Evolutionary conservation across 2,113 vertebrate species (phyloP), one percentile per base, ranked within the genome.

Genomic region (Rhizomys pruinosus): DNA sequence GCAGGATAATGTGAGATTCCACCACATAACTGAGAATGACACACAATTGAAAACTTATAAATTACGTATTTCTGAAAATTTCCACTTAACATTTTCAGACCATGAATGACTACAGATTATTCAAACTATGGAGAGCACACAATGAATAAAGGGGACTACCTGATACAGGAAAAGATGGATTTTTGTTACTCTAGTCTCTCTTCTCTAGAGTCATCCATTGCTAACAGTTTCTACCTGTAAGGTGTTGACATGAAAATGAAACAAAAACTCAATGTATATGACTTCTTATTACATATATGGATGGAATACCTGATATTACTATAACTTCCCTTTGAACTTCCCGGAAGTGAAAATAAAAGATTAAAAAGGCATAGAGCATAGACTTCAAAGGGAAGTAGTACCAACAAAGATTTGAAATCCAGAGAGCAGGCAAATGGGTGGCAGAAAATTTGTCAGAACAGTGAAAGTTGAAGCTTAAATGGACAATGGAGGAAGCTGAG

Each of bases 261-360:
- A 73, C 52, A 89, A 87, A 72, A 52, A 63, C 22, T 23, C 29
- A 23, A 39, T 37, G 29, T 34, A 29, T 93, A n/a, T 66, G 89
- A 85, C 12, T 71, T 80, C 10, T 78, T 76, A 57, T 77, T 78
- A 89, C 52, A 73, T 55, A 22, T 69, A 32, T 47, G 63, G 23
- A 22, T 52, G 2, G 79, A 85, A 57, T 2, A 42, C 59, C 25
- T 68, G 12, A 44, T 79, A 92, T 94, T 87, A 59, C 59, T 22
- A n/a, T 10, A 89, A 44, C 42, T 84, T 73, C 47, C 29, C 79
- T 6, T 81, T 34, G 57, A 92, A 87, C 52, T 10, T 63, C 64
- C 22, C 11, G 27, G 47, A 78, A 61, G 71, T 72, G 59, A 94
- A 95, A 89, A 89, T n/a, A n/a, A n/a, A n/a, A n/a, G n/a, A n/a